Conservation (phyloP, 2,797 vertebrate species). For the Steatocranus sp. region DNA sequence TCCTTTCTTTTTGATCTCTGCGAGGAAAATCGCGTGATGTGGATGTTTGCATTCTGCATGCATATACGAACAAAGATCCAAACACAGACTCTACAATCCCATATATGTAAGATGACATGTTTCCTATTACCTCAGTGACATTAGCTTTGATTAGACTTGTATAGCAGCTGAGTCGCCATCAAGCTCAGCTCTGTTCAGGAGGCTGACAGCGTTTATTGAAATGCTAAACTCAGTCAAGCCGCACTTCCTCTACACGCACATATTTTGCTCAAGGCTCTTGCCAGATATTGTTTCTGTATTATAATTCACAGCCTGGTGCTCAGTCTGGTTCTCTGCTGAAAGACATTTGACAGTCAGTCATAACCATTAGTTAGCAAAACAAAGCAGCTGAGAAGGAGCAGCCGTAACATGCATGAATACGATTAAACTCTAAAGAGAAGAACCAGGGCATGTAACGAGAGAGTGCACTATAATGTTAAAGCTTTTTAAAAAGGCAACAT, state of each 20-base stretch:
- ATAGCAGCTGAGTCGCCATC: slow-evolving; percentile 10
- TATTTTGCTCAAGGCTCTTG: slow-evolving; percentile 19
- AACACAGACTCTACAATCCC: neutral
- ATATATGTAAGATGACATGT: neutral
- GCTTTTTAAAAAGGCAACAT: neutral
- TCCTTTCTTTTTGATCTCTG: neutral
- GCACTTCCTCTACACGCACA: slow-evolving; percentile 6
- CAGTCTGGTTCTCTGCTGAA: neutral
- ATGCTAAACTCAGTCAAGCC: slow-evolving; percentile 16
- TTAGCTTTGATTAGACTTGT: slow-evolving; percentile 17
- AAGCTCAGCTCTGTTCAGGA: slow-evolving; percentile 5
- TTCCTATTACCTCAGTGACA: neutral
- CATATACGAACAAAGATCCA: neutral
- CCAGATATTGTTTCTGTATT: slow-evolving; percentile 9
- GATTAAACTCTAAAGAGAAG: neutral
- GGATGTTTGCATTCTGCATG: slow-evolving; percentile 28
- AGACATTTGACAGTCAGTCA: neutral
- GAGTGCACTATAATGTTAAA: neutral
- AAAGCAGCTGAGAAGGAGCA: neutral
- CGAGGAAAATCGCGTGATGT: slow-evolving; percentile 2
- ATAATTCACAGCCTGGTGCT: neutral
- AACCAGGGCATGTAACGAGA: neutral
- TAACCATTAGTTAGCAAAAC: neutral
- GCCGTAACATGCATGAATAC: rapidly evolving
- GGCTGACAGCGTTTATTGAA: slow-evolving; percentile 44